These are phyloP conservation scores for Drosophila cyrtoloma DNA, from an alignment of 2,888 invertebrate genomes.

Conservation along the genomic window DNA sequence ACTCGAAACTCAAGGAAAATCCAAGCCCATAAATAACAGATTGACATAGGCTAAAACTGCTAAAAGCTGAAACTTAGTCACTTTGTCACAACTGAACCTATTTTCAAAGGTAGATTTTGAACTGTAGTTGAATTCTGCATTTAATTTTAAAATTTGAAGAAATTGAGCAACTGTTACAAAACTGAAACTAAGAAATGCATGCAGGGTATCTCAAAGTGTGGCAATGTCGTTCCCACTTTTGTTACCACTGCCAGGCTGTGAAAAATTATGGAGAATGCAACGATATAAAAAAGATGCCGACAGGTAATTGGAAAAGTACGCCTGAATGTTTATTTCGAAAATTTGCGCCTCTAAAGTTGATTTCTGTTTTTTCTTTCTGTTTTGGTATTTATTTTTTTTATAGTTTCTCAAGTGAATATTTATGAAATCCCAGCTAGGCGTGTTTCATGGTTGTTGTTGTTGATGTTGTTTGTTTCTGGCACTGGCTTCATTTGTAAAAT, in stretches of 20 bases:
- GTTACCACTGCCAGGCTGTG: slow-evolving; percentile 1
- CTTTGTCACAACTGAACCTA: neutral
- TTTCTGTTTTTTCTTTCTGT: slow-evolving; percentile 25
- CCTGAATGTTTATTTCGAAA: slow-evolving; percentile 54
- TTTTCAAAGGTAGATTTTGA: neutral
- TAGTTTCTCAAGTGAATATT: slow-evolving; percentile 51
- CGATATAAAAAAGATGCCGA: slow-evolving; percentile 39
- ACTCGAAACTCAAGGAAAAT: neutral
- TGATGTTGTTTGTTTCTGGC: slow-evolving; percentile 25
- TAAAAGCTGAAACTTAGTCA: too few species aligned
- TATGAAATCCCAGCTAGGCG: slow-evolving; percentile 67
- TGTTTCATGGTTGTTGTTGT: slow-evolving; percentile 35
- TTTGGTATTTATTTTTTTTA: slow-evolving; percentile 63
- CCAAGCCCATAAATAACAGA: neutral
- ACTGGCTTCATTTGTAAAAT: slow-evolving; percentile 63
- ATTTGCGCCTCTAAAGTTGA: slow-evolving; percentile 35
- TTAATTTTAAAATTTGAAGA: neutral
- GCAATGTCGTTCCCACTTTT: neutral
- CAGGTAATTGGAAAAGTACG: slow-evolving; percentile 57
- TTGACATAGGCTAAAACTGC: neutral
- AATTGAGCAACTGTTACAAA: neutral
- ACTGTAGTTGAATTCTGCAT: too few species aligned
- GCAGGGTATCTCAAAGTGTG: slow-evolving; percentile 32
- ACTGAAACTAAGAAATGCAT: neutral
- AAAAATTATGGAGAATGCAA: slow-evolving; percentile 42